A percentile compares a stretch with the other conserved stretches of the same genome.
Conservation (phyloP, 1,140 invertebrate genomes). For the Rhynchophorus ferrugineus region DNA sequence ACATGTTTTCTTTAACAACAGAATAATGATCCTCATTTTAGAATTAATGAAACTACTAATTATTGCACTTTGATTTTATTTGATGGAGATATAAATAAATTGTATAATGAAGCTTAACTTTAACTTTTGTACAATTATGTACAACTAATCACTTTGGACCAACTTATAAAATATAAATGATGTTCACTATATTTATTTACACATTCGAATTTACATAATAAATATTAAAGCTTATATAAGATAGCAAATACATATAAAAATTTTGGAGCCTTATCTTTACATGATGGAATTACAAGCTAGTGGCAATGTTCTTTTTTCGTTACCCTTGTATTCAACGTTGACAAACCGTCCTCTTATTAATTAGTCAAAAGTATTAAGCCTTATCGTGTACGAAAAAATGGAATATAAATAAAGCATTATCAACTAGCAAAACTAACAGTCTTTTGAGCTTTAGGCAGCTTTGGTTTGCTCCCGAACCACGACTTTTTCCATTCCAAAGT, state of each 20-base stretch:
- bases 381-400: too few species aligned
- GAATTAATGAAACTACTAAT: too few species aligned
- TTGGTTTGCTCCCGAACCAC: constrained; percentile 61
- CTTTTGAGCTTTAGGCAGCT: constrained; percentile 20
- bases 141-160: too few species aligned
- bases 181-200: not conserved
- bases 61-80: too few species aligned
- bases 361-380: too few species aligned
- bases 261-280: not conserved
- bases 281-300: not conserved
- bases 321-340: too few species aligned
- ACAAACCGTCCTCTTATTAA: not conserved
- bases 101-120: not conserved
- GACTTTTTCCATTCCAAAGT: constrained; percentile 84
- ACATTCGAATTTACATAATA: not conserved
- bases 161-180: not conserved
- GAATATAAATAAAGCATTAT: constrained; percentile 18
- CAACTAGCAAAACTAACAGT: constrained; percentile 27
- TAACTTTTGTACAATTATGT: not conserved
- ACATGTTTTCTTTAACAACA: too few species aligned
- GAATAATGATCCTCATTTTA: too few species aligned
- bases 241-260: not conserved
- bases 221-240: not conserved
- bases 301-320: not conserved
- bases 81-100: not conserved